Conservation (phyloP, 2,797 vertebrate species). For the Xiphophorus birchmanni region DNA sequence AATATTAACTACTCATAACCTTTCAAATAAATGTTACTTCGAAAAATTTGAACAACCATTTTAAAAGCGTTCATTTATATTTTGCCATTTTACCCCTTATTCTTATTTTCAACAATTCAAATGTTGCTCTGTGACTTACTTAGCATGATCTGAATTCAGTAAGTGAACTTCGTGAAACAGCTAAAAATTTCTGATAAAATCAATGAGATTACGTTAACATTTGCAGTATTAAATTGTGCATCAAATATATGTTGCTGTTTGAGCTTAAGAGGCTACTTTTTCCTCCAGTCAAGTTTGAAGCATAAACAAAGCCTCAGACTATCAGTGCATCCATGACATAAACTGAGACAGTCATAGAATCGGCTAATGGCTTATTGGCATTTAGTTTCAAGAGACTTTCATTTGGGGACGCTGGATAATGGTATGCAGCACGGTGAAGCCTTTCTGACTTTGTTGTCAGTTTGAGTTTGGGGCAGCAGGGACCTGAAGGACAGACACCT, state of each 20-base stretch:
- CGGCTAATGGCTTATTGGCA: conserved; percentile 13
- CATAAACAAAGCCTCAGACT: conserved; percentile 2
- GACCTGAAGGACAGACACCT: conserved; percentile 39
- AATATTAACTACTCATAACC: background rate
- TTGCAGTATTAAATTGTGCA: background rate
- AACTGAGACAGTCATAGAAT: conserved; percentile 8
- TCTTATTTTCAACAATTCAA: background rate
- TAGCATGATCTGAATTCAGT: background rate
- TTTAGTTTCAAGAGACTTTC: conserved; percentile 24
- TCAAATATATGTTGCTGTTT: background rate
- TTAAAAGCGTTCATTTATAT: background rate
- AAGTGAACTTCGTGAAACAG: background rate
- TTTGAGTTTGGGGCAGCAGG: conserved; percentile 36
- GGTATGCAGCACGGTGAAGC: conserved; percentile 14
- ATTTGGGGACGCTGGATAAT: conserved; percentile 12
- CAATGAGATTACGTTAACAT: background rate
- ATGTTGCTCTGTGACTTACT: background rate
- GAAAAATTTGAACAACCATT: background rate
- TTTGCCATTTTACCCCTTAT: background rate
- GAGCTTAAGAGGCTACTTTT: background rate
- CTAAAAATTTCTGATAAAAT: background rate
- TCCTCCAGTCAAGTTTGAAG: background rate
- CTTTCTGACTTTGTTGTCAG: conserved; percentile 38
- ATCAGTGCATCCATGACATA: background rate
- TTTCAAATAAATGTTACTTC: background rate